Percentiles rank a stretch among this genome's conserved stretches.
Evolutionary conservation across 1,140 invertebrate genomes (phyloP).

Genomic region (Melipona quadrifasciata): DNA sequence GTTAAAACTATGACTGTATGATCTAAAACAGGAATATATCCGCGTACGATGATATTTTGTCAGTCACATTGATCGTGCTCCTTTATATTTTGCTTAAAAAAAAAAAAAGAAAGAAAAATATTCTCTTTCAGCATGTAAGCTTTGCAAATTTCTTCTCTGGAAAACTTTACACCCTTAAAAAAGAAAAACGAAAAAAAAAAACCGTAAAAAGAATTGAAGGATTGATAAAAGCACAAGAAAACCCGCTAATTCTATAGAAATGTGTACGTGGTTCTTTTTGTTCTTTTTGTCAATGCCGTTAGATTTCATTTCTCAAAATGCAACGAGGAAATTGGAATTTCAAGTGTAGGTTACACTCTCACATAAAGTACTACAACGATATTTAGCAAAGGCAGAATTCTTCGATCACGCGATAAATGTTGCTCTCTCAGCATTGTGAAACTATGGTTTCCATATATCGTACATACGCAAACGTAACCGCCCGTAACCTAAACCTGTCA

Average conservation of each 20-base stretch:
- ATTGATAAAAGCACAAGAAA: constrained; percentile 21
- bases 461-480: constrained; percentile 15
- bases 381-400: background rate
- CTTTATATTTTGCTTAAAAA: background rate
- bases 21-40: constrained; percentile 27
- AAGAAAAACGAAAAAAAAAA: background rate
- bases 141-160: background rate
- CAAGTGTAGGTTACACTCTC: constrained; percentile 42
- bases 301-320: constrained; percentile 20
- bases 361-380: constrained; percentile 47
- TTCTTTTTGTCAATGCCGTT: constrained; percentile 21
- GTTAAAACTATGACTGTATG: constrained; percentile 20
- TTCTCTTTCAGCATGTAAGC: background rate
- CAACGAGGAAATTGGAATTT: constrained; percentile 28
- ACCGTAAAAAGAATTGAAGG: background rate
- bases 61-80: constrained; percentile 23
- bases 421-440: constrained; percentile 16
- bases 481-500: background rate
- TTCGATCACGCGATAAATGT: constrained; percentile 11
- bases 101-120: background rate
- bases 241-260: constrained; percentile 11
- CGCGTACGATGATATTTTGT: background rate
- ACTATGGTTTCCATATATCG: constrained; percentile 15
- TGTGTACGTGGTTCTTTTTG: background rate
- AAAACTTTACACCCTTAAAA: background rate